These are phyloP conservation scores for Melinaea menophilus DNA, from an alignment of 2,888 invertebrate genomes.

Conservation along the genomic window DNA sequence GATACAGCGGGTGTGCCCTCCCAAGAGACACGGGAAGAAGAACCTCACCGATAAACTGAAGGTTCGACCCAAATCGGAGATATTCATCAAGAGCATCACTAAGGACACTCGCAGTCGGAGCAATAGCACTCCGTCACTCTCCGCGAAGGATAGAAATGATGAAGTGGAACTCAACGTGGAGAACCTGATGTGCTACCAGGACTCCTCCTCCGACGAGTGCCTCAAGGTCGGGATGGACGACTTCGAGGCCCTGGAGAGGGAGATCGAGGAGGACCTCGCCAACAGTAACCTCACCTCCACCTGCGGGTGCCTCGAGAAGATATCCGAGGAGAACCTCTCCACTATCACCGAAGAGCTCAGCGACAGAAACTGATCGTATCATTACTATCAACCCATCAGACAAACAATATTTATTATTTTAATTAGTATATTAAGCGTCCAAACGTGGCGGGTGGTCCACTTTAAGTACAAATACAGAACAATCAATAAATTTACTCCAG, in stretches of 20 bases:
- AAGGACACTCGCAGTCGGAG: constrained; percentile 52
- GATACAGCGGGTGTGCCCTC: constrained; percentile 58
- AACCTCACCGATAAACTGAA: constrained; percentile 33
- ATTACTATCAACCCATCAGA: neutral
- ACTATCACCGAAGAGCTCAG: constrained; percentile 49
- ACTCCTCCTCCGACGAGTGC: constrained; percentile 70
- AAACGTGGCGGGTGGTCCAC: constrained; percentile 28
- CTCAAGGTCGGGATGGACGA: constrained; percentile 61
- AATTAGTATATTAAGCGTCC: constrained; percentile 33
- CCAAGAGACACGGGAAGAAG: constrained; percentile 45
- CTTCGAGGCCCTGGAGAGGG: constrained; percentile 60
- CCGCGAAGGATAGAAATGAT: constrained; percentile 42
- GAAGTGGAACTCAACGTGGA: constrained; percentile 68
- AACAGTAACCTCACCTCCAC: constrained; percentile 40
- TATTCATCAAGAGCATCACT: constrained; percentile 42
- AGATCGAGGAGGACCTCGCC: constrained; percentile 61
- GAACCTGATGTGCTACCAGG: constrained; percentile 63
- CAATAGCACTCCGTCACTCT: constrained; percentile 59
- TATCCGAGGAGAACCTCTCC: constrained; percentile 67
- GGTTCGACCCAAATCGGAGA: constrained; percentile 40
- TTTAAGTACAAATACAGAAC: constrained; percentile 24
- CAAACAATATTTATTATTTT: neutral
- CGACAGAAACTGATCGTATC: constrained; percentile 24
- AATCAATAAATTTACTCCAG: constrained; percentile 47
- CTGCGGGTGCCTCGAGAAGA: constrained; percentile 59